phyloP scores from a whole-genome alignment of 1,140 invertebrate genomes.

The Cryptotermes secundus region DNA sequence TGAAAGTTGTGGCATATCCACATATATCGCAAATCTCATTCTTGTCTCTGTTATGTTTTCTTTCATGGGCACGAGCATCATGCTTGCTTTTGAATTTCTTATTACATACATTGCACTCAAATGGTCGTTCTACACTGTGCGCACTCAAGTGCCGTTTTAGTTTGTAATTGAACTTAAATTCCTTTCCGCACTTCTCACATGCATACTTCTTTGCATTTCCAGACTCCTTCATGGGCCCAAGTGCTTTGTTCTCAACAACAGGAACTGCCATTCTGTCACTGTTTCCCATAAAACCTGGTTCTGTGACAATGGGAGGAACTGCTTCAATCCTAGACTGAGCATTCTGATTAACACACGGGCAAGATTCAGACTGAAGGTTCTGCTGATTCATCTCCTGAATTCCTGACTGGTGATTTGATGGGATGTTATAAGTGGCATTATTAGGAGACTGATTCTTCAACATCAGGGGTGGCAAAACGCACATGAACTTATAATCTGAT shows the following conservation, averaged over 20 bases:
- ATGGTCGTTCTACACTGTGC: conserved; percentile 52
- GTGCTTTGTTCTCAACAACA: neutral
- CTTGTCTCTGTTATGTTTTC: conserved; percentile 46
- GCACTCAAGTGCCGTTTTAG: conserved; percentile 52
- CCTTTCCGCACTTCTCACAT: conserved; percentile 39
- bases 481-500: neutral
- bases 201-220: neutral
- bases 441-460: neutral
- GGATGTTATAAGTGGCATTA: neutral
- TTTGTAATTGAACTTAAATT: conserved; percentile 50
- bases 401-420: neutral
- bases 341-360: neutral
- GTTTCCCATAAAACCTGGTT: neutral
- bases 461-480: conserved; percentile 7
- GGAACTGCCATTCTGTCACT: neutral
- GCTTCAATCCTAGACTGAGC: neutral
- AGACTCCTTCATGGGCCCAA: neutral
- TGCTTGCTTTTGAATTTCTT: conserved; percentile 51
- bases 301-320: neutral
- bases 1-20: conserved; percentile 47
- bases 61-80: conserved; percentile 49
- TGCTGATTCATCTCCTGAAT: neutral
- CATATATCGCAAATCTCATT: conserved; percentile 50
- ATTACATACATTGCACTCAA: conserved; percentile 51
- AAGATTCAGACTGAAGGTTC: too few species aligned